Evolutionary conservation across 2,113 vertebrate species (phyloP).

Genomic region (Dicrurus megarhynchus): DNA sequence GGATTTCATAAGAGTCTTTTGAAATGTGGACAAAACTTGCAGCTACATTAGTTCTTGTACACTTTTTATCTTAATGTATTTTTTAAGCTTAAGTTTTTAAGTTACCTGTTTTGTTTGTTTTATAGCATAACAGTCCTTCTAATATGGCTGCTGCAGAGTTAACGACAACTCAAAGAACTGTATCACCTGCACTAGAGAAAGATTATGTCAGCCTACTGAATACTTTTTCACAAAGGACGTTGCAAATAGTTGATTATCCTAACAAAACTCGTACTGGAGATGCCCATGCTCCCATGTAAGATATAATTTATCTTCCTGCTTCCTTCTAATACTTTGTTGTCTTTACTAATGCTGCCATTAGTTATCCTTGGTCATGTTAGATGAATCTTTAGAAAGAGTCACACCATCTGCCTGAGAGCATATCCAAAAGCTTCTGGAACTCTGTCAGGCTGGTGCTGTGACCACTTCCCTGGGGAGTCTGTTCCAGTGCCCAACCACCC

Average conservation of each 20-base stretch:
- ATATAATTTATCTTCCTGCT: neutral
- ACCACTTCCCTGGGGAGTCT: neutral
- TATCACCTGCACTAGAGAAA: fast-evolving
- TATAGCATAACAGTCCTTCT: neutral
- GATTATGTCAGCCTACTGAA: slow-evolving; percentile 59
- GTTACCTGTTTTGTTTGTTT: neutral
- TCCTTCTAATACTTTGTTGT: neutral
- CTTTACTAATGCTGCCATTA: neutral
- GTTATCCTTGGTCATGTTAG: neutral
- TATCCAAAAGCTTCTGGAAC: neutral
- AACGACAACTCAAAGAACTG: fast-evolving
- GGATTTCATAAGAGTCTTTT: neutral
- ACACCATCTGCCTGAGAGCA: neutral
- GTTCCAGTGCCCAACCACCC: neutral
- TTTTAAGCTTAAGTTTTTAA: neutral
- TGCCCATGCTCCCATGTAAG: slow-evolving; percentile 14
- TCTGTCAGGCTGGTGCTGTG: neutral
- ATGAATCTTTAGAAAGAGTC: neutral
- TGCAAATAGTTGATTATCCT: neutral
- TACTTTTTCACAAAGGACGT: fast-evolving
- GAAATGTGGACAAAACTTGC: neutral
- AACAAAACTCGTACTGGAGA: fast-evolving
- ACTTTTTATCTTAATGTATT: neutral
- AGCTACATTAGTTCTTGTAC: neutral
- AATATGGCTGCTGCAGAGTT: neutral